Percentiles rank a stretch among this genome's conserved stretches.
Evolutionary conservation across 2,888 invertebrate genomes (phyloP).

Genomic region (Mongoloraphidia duomilia): DNA sequence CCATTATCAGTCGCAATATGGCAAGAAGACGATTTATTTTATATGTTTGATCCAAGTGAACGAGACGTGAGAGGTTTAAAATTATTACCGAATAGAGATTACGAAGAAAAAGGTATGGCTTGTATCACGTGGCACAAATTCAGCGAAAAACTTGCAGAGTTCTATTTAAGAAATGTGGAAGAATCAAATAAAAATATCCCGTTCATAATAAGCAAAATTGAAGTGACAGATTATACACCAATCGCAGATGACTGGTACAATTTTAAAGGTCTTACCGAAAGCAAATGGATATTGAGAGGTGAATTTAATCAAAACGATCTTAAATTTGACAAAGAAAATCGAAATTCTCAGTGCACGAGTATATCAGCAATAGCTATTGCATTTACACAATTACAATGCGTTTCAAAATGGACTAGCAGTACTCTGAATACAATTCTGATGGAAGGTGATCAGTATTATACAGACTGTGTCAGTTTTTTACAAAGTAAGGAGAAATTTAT

Average conservation of each 20-base stretch:
- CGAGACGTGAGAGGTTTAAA: conserved; percentile 23
- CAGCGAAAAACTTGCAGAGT: conserved; percentile 24
- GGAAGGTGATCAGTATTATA: conserved; percentile 30
- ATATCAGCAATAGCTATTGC: conserved; percentile 28
- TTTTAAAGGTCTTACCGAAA: conserved; percentile 18
- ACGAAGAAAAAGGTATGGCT: conserved; percentile 21
- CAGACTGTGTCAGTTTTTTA: conserved; percentile 21
- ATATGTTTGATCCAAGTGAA: conserved; percentile 32
- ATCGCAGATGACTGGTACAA: conserved; percentile 25
- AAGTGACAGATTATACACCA: conserved; percentile 22
- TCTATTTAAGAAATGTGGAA: conserved; percentile 27
- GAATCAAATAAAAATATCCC: conserved; percentile 19
- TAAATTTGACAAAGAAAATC: conserved; percentile 24
- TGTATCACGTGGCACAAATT: conserved; percentile 27
- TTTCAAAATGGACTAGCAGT: conserved; percentile 21
- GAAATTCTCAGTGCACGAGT: conserved; percentile 31
- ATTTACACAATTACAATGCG: conserved; percentile 21
- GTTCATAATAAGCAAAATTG: conserved; percentile 25
- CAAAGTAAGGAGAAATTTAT: conserved; percentile 19
- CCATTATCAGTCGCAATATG: conserved; percentile 29
- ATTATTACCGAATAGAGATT: not conserved
- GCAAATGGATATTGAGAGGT: conserved; percentile 28
- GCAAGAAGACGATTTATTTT: conserved; percentile 27
- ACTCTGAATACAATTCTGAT: conserved; percentile 18
- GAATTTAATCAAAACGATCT: conserved; percentile 23